phyloP scores from a whole-genome alignment of 1,140 invertebrate species.

The Drosophila bocki region DNA sequence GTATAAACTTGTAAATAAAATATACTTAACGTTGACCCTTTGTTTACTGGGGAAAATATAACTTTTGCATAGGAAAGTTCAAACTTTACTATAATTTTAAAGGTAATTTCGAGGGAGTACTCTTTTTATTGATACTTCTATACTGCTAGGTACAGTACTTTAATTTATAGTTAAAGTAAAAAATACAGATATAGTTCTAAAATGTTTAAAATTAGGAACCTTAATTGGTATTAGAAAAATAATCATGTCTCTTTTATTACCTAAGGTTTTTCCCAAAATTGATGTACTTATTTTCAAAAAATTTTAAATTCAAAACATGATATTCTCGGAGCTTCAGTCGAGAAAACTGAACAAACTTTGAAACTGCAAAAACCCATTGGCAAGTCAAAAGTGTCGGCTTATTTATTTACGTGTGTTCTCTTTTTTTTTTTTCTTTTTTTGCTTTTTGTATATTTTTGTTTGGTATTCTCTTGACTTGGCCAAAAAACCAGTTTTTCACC shows the following conservation, averaged over 20 bases:
- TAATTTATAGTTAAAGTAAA: too few species aligned
- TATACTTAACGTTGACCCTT: neutral
- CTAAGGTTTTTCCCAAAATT: too few species aligned
- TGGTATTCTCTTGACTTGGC: constrained; percentile 40
- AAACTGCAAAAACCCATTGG: constrained; percentile 38
- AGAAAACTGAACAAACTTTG: constrained; percentile 25
- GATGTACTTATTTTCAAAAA: too few species aligned
- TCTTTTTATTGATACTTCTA: neutral
- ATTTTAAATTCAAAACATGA: too few species aligned
- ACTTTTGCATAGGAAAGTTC: neutral
- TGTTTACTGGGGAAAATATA: neutral
- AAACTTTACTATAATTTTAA: neutral
- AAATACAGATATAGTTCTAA: too few species aligned
- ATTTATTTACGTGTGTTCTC: constrained; percentile 36
- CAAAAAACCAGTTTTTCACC: constrained; percentile 67
- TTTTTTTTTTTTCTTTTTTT: constrained; percentile 22
- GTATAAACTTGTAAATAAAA: too few species aligned
- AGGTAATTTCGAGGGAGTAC: neutral
- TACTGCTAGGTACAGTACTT: neutral
- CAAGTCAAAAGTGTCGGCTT: constrained; percentile 25
- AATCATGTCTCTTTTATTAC: too few species aligned
- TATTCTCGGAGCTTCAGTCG: constrained; percentile 7
- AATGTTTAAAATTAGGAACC: too few species aligned
- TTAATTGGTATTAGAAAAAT: too few species aligned
- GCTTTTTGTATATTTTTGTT: constrained; percentile 10